Conservation (phyloP, 2,888 invertebrate species). For the Pocota personata region DNA sequence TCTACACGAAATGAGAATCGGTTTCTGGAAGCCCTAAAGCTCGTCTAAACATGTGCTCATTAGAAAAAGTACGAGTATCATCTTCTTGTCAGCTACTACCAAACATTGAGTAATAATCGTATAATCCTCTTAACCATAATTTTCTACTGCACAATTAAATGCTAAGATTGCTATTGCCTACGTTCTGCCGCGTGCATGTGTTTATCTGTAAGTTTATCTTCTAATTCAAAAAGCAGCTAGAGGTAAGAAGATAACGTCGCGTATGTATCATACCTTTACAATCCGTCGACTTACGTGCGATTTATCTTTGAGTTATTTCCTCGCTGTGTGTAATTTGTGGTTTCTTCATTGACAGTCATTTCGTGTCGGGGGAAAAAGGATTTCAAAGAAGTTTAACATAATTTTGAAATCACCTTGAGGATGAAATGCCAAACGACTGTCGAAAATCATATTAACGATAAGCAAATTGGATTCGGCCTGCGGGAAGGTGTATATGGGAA, state of each 20-base stretch:
- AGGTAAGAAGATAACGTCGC: background rate
- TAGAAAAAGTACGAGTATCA: background rate
- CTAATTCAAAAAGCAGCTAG: background rate
- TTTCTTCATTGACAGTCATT: constrained; percentile 18
- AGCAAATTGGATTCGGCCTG: background rate
- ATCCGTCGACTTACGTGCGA: background rate
- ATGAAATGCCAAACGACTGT: background rate
- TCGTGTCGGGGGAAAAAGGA: background rate
- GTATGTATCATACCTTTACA: background rate
- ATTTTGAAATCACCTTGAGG: background rate
- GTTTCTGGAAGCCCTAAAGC: background rate
- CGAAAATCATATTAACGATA: constrained; percentile 4
- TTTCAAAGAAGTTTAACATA: constrained; percentile 4
- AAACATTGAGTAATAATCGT: constrained; percentile 12
- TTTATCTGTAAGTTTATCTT: background rate
- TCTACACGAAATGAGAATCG: background rate
- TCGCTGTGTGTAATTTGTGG: constrained; percentile 17
- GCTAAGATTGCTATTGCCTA: background rate
- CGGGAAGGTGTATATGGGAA: background rate
- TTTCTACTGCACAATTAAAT: constrained; percentile 9
- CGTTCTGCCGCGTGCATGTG: background rate
- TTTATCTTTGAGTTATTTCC: constrained; percentile 9
- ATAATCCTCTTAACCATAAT: constrained; percentile 33
- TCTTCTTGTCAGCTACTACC: background rate
- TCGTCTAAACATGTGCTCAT: background rate